Base-by-base conservation (phyloP, 2,888 invertebrate genomes). In the Ennomos quercinarius region DNA sequence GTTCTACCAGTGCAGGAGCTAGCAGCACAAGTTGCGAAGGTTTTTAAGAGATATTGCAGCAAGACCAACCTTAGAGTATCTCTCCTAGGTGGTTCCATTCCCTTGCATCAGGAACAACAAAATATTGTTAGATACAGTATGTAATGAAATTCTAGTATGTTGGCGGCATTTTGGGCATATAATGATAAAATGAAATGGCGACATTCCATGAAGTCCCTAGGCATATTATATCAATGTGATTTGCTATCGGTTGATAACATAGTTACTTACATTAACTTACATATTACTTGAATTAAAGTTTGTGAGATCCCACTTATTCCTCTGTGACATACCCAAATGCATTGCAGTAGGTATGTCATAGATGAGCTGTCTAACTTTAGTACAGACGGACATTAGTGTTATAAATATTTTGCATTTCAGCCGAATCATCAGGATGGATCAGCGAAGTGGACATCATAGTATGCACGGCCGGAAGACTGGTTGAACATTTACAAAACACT, bases 1-100 rank as follows among this genome's bases (percentile, higher is more conserved):
- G 96, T 99, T 27, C 91, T 99, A 59, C 99, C 99, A 0, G 98
- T 98, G 0, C 96, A 97, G 78, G 98, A 98, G 81, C 91, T 99
- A 67, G 99, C 99, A 0, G 84, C 94, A 11, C 99, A 99, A 88
- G 98, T 99, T 37, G 95, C 94, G 69, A 95, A 95, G 80, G 97
- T 98, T 1, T 97, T 98, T 78, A 93, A 94, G 72, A 94, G 94
- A 39, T 97, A 96, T 77, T 93, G 94, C 56, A 90, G 91, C 38
- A 94, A 94, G 52, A 96, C 96, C 0, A 93, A 93, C 52, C 86
- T 99, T 1, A 95, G 94, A 77, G 95, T 97, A 54, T 94, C 95
- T 61, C 83, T 96, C 27, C 85, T 96, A 57, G 94, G 96, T 71
- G 95, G 97, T 67, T 93, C 95, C 63, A 93, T 94, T 66, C 90